Evolutionary conservation across 2,888 invertebrate species (phyloP).

Genomic region (Pteria penguin): DNA sequence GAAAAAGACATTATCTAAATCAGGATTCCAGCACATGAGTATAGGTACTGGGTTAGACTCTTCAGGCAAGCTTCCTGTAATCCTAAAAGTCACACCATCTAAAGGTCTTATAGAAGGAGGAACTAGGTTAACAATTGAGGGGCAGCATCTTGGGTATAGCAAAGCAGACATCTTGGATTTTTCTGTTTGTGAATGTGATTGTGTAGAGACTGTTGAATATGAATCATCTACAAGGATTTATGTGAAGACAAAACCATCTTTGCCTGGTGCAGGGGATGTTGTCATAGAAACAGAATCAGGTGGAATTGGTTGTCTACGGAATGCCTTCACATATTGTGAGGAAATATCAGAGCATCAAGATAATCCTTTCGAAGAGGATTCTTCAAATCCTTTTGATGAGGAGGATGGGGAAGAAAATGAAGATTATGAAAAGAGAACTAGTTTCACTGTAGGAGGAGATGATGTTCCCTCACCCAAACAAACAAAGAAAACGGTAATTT

Average conservation of each 20-base stretch:
- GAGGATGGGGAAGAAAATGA: conserved; percentile 26
- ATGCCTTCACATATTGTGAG: conserved; percentile 67
- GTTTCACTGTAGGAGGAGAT: conserved; percentile 50
- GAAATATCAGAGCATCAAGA: conserved; percentile 20
- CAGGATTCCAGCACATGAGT: conserved; percentile 58
- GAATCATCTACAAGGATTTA: conserved; percentile 70
- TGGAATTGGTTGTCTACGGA: conserved; percentile 69
- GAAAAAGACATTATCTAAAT: conserved; percentile 45
- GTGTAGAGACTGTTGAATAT: conserved; percentile 73
- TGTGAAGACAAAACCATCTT: conserved; percentile 72
- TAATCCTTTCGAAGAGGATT: not conserved
- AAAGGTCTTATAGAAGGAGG: conserved; percentile 72
- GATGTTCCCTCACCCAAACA: conserved; percentile 22
- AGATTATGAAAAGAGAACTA: conserved; percentile 29
- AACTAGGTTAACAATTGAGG: conserved; percentile 72
- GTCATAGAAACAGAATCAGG: conserved; percentile 76
- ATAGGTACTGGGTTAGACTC: conserved; percentile 61
- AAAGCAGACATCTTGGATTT: conserved; percentile 75
- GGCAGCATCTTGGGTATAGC: conserved; percentile 73
- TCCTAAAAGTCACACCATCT: conserved; percentile 71
- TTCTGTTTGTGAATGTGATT: conserved; percentile 75
- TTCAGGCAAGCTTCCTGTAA: conserved; percentile 65
- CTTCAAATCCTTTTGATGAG: conserved; percentile 49
- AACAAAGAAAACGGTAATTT: no score
- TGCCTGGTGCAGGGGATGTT: conserved; percentile 71